phyloP scores from a whole-genome alignment of 2,888 invertebrate species.

The Dicranocentrus wangi region DNA sequence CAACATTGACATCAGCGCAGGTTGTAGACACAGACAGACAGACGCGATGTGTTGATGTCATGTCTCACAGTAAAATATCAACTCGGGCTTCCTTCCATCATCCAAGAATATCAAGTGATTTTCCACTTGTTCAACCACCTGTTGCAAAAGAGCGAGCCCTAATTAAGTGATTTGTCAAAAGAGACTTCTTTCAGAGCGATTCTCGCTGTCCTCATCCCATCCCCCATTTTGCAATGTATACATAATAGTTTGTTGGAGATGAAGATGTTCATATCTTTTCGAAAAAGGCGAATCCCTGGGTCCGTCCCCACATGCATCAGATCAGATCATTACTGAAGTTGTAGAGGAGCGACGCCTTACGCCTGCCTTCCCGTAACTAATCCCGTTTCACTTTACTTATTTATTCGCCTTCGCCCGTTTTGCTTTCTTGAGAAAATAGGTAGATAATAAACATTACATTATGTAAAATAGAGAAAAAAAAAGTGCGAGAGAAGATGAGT shows the following conservation, averaged over 20 bases:
- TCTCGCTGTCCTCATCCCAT: not conserved
- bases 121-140: constrained; percentile 59
- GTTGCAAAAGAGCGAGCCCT: constrained; percentile 41
- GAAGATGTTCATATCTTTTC: constrained; percentile 8
- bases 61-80: too few species aligned
- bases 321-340: constrained; percentile 22
- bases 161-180: constrained; percentile 64
- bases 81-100: constrained; percentile 12
- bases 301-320: not conserved
- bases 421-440: constrained; percentile 5
- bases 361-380: constrained; percentile 63
- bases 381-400: constrained; percentile 45
- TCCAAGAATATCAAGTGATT: constrained; percentile 30
- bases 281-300: not conserved
- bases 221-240: not conserved
- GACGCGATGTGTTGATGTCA: too few species aligned
- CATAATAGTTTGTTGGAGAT: not conserved
- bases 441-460: constrained; percentile 29
- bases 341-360: constrained; percentile 22
- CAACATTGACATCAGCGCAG: constrained; percentile 3
- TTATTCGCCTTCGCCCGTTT: not conserved
- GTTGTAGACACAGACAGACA: constrained; percentile 5
- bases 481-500: constrained; percentile 39
- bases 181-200: constrained; percentile 24
- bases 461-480: constrained; percentile 27